Percentiles rank a stretch among this genome's conserved stretches.
phyloP scores from a whole-genome alignment of 2,888 invertebrate species.

The Melinaea menophilus region DNA sequence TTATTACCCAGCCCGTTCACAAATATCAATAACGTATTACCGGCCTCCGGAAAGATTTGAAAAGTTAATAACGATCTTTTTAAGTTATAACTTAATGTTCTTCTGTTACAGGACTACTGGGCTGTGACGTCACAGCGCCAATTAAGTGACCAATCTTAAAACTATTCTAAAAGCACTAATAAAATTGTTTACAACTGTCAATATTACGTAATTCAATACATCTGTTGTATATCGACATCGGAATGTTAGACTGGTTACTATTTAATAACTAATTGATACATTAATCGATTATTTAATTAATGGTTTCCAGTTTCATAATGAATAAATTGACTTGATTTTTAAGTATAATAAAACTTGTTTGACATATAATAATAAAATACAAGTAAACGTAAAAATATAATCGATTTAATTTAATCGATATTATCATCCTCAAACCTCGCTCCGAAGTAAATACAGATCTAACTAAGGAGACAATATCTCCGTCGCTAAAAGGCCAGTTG shows the following conservation, averaged over 20 bases:
- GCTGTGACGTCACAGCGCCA: neutral
- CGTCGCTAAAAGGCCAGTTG: slow-evolving; percentile 75
- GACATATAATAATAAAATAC: neutral
- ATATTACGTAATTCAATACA: neutral
- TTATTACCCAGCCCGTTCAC: slow-evolving; percentile 75
- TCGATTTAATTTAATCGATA: slow-evolving; percentile 25
- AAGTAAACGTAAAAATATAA: neutral
- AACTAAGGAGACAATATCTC: slow-evolving; percentile 76
- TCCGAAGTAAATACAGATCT: slow-evolving; percentile 72
- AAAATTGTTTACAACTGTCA: too few species aligned
- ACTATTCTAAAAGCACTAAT: too few species aligned
- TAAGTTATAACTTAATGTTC: slow-evolving; percentile 25
- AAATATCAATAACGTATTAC: slow-evolving; percentile 78
- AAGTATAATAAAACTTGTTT: neutral
- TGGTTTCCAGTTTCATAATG: neutral
- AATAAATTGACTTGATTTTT: neutral
- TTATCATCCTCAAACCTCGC: slow-evolving; percentile 48
- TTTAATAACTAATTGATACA: neutral
- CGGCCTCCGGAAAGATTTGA: slow-evolving; percentile 70
- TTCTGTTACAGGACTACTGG: neutral
- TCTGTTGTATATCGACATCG: neutral
- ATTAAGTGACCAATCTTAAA: too few species aligned
- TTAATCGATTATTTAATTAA: slow-evolving; percentile 3
- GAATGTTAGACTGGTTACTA: neutral
- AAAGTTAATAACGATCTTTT: slow-evolving; percentile 63